phyloP scores from a whole-genome alignment of 2,797 vertebrate genomes.

The Tenualosa thibaudeaui region DNA sequence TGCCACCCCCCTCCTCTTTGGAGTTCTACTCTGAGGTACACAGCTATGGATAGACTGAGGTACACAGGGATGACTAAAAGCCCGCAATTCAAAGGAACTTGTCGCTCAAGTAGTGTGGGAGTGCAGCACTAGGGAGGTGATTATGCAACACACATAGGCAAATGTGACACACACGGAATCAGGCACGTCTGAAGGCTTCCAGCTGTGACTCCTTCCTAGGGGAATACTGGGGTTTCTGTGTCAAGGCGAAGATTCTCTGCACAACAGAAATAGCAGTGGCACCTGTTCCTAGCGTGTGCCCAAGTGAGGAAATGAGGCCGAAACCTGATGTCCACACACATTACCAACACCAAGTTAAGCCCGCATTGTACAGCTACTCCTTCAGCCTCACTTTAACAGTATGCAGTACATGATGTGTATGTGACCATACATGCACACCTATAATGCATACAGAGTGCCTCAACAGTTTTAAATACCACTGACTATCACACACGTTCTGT shows the following conservation, averaged over 20 bases:
- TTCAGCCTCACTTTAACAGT: neutral
- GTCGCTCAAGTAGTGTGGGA: neutral
- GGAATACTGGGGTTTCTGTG: neutral
- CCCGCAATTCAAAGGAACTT: neutral
- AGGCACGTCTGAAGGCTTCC: neutral
- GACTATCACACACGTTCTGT: neutral
- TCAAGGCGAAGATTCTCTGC: conserved; percentile 49
- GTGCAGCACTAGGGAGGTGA: neutral
- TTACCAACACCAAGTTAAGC: neutral
- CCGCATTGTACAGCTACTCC: neutral
- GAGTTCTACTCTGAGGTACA: neutral
- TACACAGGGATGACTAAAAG: neutral
- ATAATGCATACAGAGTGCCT: neutral
- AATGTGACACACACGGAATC: conserved; percentile 6
- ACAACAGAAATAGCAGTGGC: conserved; percentile 60
- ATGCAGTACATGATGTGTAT: neutral
- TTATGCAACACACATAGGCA: conserved; percentile 42
- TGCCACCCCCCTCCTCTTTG: neutral
- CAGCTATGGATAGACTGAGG: neutral
- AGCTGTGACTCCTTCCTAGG: neutral
- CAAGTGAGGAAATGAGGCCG: conserved; percentile 15
- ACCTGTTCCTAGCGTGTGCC: conserved; percentile 53
- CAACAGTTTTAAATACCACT: neutral
- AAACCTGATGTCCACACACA: neutral
- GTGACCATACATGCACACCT: neutral